Percentiles rank a stretch among this genome's conserved stretches.
Conservation (phyloP, 2,113 vertebrate species). For the Oryzias celebensis region DNA sequence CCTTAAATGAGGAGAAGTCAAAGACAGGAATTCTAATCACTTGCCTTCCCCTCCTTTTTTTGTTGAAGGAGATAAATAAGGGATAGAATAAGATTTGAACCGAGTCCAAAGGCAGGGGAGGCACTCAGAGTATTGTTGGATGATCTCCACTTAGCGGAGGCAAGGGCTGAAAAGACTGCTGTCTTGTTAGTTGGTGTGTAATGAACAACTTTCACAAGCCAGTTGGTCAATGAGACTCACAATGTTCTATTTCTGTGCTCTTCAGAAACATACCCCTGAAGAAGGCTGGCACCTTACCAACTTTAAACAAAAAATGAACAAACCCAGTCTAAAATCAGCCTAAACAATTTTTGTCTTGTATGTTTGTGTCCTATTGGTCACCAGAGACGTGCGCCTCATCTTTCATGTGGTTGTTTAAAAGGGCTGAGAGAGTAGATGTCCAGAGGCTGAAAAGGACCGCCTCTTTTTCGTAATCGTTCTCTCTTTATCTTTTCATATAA, state of each 20-base stretch:
- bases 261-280: slow-evolving; percentile 66
- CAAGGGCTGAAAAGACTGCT: slow-evolving; percentile 73
- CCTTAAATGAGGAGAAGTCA: slow-evolving; percentile 74
- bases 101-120: slow-evolving; percentile 69
- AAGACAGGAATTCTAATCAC: slow-evolving; percentile 77
- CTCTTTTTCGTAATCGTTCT: slow-evolving; percentile 89
- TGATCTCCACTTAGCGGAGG: slow-evolving; percentile 76
- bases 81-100: slow-evolving; percentile 73
- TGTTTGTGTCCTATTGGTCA: slow-evolving; percentile 61
- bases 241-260: slow-evolving; percentile 60
- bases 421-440: slow-evolving; percentile 56
- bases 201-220: slow-evolving; percentile 77
- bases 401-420: slow-evolving; percentile 76
- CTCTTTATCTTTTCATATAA: slow-evolving; percentile 82
- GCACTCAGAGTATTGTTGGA: slow-evolving; percentile 75
- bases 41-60: slow-evolving; percentile 70
- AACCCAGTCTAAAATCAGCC: slow-evolving; percentile 55
- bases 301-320: slow-evolving; percentile 61
- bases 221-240: slow-evolving; percentile 76
- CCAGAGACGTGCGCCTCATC: slow-evolving; percentile 50
- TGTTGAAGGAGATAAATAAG: slow-evolving; percentile 70
- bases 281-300: slow-evolving; percentile 41
- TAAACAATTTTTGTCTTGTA: slow-evolving; percentile 64
- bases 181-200: slow-evolving; percentile 78
- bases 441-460: slow-evolving; percentile 79